Conservation (phyloP, 2,113 vertebrate genomes). For the Anarrhichthys ocellatus region DNA sequence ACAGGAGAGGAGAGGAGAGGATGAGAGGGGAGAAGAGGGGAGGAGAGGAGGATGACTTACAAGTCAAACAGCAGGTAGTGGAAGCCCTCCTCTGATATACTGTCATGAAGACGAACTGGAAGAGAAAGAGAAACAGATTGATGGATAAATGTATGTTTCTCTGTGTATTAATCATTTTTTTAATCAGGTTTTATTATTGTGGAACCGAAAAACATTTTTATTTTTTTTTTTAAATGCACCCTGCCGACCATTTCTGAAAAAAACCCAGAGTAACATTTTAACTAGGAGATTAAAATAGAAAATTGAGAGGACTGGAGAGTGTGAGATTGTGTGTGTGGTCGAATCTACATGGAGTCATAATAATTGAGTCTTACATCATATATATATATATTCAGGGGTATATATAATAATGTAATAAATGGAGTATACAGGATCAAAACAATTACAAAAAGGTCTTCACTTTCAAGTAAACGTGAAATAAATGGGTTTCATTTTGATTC, state of each 20-base stretch:
- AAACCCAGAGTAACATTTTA: not conserved
- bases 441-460: not conserved
- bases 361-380: constrained; percentile 30
- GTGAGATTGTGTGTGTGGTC: not conserved
- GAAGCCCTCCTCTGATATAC: constrained; percentile 82
- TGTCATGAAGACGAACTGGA: constrained; percentile 79
- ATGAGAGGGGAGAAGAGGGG: not conserved
- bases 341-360: constrained; percentile 38
- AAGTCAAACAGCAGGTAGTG: constrained; percentile 80
- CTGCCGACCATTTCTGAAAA: not conserved
- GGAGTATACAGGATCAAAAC: fast-evolving
- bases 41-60: constrained; percentile 57
- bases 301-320: not conserved
- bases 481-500: not conserved
- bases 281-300: constrained; percentile 1
- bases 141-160: not conserved
- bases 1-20: not conserved
- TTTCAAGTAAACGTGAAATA: not conserved
- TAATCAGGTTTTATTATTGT: not conserved
- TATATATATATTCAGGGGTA: too few relatives aligned
- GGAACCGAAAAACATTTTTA: not conserved
- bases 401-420: too few relatives aligned
- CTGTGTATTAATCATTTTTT: not conserved
- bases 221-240: not conserved
- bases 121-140: constrained; percentile 15